phyloP scores from a whole-genome alignment of 2,888 invertebrate genomes.

The Nomada ruficornis region DNA sequence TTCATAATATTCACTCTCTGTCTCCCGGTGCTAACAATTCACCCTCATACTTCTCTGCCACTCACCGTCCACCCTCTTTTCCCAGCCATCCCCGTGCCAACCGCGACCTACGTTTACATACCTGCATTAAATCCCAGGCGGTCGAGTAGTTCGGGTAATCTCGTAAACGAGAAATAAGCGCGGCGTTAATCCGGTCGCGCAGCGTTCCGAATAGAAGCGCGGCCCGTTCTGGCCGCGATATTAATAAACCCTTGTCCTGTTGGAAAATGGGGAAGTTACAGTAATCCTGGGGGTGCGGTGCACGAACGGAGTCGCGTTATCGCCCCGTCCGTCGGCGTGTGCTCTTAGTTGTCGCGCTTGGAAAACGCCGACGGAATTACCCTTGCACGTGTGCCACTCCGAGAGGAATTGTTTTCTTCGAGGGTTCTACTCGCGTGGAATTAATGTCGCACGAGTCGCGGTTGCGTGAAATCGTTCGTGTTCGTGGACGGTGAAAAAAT shows the following conservation, averaged over 20 bases:
- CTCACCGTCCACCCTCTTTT: not conserved
- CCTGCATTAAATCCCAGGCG: constrained; percentile 73
- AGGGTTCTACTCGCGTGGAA: not conserved
- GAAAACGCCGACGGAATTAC: not conserved
- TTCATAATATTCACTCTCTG: too few relatives aligned
- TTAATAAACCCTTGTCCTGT: constrained; percentile 75
- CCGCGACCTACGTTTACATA: constrained; percentile 43
- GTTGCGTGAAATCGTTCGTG: not conserved
- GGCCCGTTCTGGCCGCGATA: constrained; percentile 64
- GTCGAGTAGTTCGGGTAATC: constrained; percentile 74
- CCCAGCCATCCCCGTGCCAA: not conserved
- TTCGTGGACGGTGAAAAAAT: too few relatives aligned
- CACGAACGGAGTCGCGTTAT: constrained; percentile 11
- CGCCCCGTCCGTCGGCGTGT: constrained; percentile 7
- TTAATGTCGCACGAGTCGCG: too few relatives aligned
- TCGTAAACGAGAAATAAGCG: constrained; percentile 77
- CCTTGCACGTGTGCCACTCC: not conserved
- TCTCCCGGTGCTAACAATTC: too few relatives aligned
- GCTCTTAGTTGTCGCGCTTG: not conserved
- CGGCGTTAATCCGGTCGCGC: constrained; percentile 73
- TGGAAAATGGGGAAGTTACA: constrained; percentile 67
- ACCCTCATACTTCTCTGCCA: not conserved
- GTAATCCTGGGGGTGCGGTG: constrained; percentile 50
- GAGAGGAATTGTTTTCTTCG: too few relatives aligned
- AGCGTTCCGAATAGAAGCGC: constrained; percentile 61